Evolutionary conservation across 2,113 vertebrate species (phyloP), one percentile per base, ranked within the genome.

Genomic region (Oryzias melastigma): DNA sequence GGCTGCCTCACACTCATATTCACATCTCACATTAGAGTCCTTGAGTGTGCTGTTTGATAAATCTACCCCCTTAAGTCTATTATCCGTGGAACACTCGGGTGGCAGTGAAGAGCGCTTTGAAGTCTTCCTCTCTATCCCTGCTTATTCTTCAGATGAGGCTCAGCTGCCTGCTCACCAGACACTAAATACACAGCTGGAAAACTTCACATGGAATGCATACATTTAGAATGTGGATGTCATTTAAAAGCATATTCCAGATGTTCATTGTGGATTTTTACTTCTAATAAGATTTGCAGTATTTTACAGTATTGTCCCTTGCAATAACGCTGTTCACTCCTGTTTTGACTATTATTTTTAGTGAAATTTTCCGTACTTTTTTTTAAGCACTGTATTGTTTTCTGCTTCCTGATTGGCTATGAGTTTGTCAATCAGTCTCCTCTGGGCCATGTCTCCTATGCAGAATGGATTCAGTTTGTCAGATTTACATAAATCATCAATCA

Each of bases 1-100:
- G 22, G 51, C 58, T 50, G 64, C 42, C 50, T 52, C 65, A 65
- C 58, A 14, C 69, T 64, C 74, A 13, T 55, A 73, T 57, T 59
- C 76, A 45, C 72, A 25, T 69, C 65, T 80, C 80, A 73, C 72
- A 78, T 86, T 75, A 77, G 65, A 73, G 59, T 82, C 65, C 78
- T 75, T 67, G 63, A 79, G 75, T 81, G 84, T 79, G 85, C 65
- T 54, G 71, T 87, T 85, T 87, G 83, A 85, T 89, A 85, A 87
- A 88, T 87, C 84, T 81, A 64, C 72, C 76, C 77, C 72, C 82
- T 84, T 86, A 88, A 87, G 84, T 88, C 84, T 80, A 82, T 88
- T 88, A 86, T 87, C 85, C 85, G 59, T 40, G 77, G 78, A 84
- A 82, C 73, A 67, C 77, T 87, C 81, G 49, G 79, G 83, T 81